Evolutionary conservation across 2,797 vertebrate species (phyloP).

Genomic region (Botia almorhae): DNA sequence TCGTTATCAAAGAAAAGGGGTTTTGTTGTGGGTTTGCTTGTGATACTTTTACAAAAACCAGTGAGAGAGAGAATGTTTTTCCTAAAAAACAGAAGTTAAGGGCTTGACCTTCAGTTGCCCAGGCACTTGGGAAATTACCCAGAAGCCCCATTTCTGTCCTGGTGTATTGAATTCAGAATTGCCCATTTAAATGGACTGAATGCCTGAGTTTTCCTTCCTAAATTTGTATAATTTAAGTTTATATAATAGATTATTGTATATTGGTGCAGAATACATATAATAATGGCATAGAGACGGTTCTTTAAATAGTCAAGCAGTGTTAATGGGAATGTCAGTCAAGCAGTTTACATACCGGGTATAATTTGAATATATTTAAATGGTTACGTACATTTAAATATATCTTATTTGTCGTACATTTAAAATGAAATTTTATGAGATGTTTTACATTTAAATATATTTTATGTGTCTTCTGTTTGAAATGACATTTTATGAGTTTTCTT

Average conservation of each 20-base stretch:
- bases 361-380: background rate
- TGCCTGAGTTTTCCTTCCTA: slow-evolving; percentile 16
- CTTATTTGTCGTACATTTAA: background rate
- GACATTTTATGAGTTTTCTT: background rate
- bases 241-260: slow-evolving; percentile 11
- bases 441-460: no score
- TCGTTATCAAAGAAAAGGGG: slow-evolving; percentile 7
- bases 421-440: background rate
- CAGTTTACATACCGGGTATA: background rate
- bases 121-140: slow-evolving; percentile 63
- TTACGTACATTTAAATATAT: slow-evolving; percentile 13
- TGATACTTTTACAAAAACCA: background rate
- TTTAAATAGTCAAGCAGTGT: background rate
- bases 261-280: background rate
- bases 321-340: slow-evolving; percentile 3
- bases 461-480: background rate
- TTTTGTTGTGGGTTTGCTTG: background rate
- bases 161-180: slow-evolving; percentile 41
- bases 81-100: slow-evolving; percentile 27
- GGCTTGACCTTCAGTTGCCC: slow-evolving; percentile 68
- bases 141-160: slow-evolving; percentile 49
- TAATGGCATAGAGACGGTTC: background rate
- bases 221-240: slow-evolving; percentile 15
- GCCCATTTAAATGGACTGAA: slow-evolving; percentile 27
- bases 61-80: slow-evolving; percentile 12